Base-by-base conservation (phyloP, 2,113 vertebrate species). In the Phrynosoma platyrhinos region DNA sequence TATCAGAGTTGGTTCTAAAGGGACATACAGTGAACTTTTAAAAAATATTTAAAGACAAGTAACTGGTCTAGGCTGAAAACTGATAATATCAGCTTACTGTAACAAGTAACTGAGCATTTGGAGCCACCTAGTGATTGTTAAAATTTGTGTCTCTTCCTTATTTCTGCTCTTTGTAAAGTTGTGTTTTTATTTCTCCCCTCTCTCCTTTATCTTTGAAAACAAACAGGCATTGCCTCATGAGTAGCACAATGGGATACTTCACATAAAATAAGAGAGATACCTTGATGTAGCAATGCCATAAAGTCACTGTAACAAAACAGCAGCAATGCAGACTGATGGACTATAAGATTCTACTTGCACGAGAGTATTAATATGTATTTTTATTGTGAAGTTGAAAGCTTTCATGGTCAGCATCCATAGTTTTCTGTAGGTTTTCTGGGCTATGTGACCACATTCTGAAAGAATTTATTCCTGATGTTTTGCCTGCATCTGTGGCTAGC, bases 111-210 rank as follows among this genome's bases (percentile, higher is more conserved):
- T 88, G 88, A 85, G 90, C 32, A 40, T 3, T 40, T 86, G 81
- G 83, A 92, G 84, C 47, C 55, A 92, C 74, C 69, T 90, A 18
- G 20, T 82, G 72, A 62, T 32, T 82, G 83, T 80, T 66, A 76
- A 85, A 42, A 53, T 76, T 42, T 20, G 30, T 85, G 83, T 0
- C 84, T 62, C 6, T 20, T 77, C 53, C 53, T 89, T 89, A 23
- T 47, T 4, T 42, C 1, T 23, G 85, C 90, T 36, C 40, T 83
- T 68, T 53, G 7, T 40, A 62, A 12, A 42, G 16, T 8, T 91
- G 2, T 47, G 55, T 21, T 82, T 88, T 71, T 8, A 36, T 21
- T 9, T 30, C 7, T 40, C 74, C 62, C 79, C 21, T 32, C 81
- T 10, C n/a, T 71, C 21, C 32, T 47, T n/a, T 12, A 12, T 62